Evolutionary conservation across 2,888 invertebrate genomes (phyloP), one percentile per base, ranked within the genome.

Genomic region (Cremastinae sp.): DNA sequence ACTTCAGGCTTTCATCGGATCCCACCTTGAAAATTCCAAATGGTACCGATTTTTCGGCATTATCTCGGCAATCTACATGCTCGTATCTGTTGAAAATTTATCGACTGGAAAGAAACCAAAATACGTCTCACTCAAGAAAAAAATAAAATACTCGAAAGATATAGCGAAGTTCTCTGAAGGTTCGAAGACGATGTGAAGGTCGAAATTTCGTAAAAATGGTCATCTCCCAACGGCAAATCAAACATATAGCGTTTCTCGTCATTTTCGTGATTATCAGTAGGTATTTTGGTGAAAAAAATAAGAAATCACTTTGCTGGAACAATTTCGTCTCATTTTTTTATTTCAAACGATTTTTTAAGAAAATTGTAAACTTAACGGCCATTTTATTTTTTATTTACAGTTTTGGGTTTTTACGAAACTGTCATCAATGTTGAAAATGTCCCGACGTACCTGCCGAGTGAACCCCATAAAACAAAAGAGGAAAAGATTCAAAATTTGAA

Each of bases 321-420:
- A n/a, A 10, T 20, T 8, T 2, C 0, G 8, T 18, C 14, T 39
- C 10, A 14, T 37, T 1, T 3, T 45, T 22, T 49, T 18, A 5
- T 41, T 49, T 47, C 1, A 35, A n/a, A 18, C n/a, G 45, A 37
- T 49, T 22, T 69, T 28, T 20, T 51, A n/a, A n/a, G n/a, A 3
- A 9, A 14, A 53, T 37, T 56, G 49, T 3, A 53, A 41, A 64
- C 55, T 20, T 16, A 16, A 53, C 56, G 28, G 0, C 53, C 2
- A 43, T 51, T 35, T 41, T 39, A 16, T 49, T 7, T 10, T n/a
- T 62, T 22, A 16, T 10, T 20, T 16, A 1, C 82, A 91, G 90
- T 90, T 74, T 80, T 91, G 74, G 88, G 90, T 43, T 87, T 91
- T 76, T 91, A 91, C 81, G 90, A 90, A 79, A 89, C 85, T 45